Evolutionary conservation across 2,113 vertebrate genomes (phyloP), one percentile per base, ranked within the genome.

Genomic region (Cyprinodon tularosa): DNA sequence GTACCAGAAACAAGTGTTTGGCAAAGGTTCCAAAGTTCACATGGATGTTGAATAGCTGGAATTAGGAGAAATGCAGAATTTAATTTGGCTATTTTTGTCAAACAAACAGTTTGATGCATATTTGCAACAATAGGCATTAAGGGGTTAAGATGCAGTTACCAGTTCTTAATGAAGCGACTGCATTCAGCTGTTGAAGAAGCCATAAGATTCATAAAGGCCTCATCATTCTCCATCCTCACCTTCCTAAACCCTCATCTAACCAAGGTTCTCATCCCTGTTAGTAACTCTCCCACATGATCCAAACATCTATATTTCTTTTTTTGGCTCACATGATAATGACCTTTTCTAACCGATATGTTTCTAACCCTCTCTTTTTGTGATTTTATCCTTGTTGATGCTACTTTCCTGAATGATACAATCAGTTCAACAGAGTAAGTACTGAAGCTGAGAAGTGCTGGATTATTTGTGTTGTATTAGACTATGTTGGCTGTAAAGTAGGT

Each of bases 361-460:
- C 77, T 90, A 91, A 90, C 78, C 20, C 74, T 89, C 71, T 89
- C 88, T 82, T 89, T 77, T 65, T 80, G 66, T 83, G 87, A 62
- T 74, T 83, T 78, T 71, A 68, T 80, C 75, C 64, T 59, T 76
- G 80, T 36, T 72, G 86, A 61, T 83, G 78, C 77, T 71, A 8
- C 81, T 83, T 71, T 85, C 68, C 80, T 84, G 87, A 69, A 85
- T 85, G 62, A 8, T 70, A 47, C 80, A 77, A 82, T 87, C 90
- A 94, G 93, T 80, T 88, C 66, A 66, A 66, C 68, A 82, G n/a
- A 92, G 94, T 94, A 92, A 94, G 93, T 94, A 91, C 71, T 45
- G 45, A 59, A 61, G 44, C 42, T 73, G 29, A 70, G 37, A 61
- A 36, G 22, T 13, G 20, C 4, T 71, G 20, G 8, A 74, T 36